A percentile compares a stretch with the other conserved stretches of the same genome.
Evolutionary conservation across 2,797 vertebrate species (phyloP).

Genomic region (Girardinus metallicus): DNA sequence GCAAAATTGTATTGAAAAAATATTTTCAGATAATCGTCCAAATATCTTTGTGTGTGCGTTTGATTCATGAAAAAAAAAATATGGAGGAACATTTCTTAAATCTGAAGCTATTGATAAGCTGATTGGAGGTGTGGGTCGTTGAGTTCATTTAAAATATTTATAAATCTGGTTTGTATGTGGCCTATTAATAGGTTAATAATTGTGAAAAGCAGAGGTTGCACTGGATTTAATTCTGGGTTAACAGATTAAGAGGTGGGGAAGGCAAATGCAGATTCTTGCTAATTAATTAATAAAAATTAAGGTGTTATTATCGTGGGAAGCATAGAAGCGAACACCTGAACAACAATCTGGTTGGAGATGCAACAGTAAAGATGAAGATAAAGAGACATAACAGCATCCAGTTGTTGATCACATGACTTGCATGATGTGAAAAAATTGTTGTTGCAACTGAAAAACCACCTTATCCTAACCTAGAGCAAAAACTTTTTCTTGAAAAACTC

Average conservation of each 20-base stretch:
- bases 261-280: not conserved
- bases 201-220: not conserved
- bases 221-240: not conserved
- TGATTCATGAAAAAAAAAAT: not conserved
- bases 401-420: too few species aligned
- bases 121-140: conserved; percentile 14
- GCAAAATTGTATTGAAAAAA: not conserved
- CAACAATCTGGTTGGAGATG: too few species aligned
- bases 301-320: too few species aligned
- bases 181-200: not conserved
- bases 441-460: too few species aligned
- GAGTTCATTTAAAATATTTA: conserved; percentile 20
- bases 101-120: conserved; percentile 33
- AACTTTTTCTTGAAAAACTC: too few species aligned
- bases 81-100: conserved; percentile 18
- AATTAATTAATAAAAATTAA: too few species aligned
- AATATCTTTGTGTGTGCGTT: not conserved
- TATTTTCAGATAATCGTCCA: conserved; percentile 6
- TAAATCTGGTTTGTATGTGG: too few species aligned
- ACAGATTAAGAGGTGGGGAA: not conserved
- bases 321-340: too few species aligned
- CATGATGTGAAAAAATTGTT: too few species aligned
- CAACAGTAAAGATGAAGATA: too few species aligned
- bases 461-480: too few species aligned
- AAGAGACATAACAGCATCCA: too few species aligned